Conservation (phyloP, 2,888 invertebrate species). For the Calliopum simillimum region DNA sequence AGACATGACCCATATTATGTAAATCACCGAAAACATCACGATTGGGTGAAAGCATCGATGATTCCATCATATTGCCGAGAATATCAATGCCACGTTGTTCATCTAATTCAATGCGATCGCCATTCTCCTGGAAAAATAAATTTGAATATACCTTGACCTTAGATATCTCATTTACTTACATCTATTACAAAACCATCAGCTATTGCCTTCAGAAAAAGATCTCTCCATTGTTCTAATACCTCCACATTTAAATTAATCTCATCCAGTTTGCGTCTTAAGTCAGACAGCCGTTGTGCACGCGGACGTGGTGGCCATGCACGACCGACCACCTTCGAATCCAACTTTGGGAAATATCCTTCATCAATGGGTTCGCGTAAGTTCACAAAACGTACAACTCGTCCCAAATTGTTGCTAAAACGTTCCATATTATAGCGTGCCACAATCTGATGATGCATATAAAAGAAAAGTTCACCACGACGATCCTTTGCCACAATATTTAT, state of each 20-base stretch:
- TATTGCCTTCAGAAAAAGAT: constrained; percentile 77
- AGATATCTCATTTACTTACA: constrained; percentile 67
- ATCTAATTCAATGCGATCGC: constrained; percentile 71
- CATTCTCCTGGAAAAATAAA: constrained; percentile 68
- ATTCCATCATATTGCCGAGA: constrained; percentile 83
- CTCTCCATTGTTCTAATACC: constrained; percentile 80
- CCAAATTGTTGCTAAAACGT: constrained; percentile 77
- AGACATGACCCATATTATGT: constrained; percentile 84
- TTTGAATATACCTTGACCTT: too few species aligned
- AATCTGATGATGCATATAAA: constrained; percentile 78
- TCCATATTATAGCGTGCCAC: constrained; percentile 78
- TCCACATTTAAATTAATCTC: constrained; percentile 75
- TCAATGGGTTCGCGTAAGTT: constrained; percentile 77
- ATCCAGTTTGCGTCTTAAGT: constrained; percentile 77
- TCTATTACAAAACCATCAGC: constrained; percentile 72
- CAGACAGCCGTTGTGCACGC: constrained; percentile 69
- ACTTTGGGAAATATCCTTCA: constrained; percentile 86
- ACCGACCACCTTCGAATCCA: constrained; percentile 81
- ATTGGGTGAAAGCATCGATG: constrained; percentile 77
- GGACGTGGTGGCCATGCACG: constrained; percentile 80
- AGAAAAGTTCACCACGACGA: constrained; percentile 81
- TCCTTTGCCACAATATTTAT: constrained; percentile 72
- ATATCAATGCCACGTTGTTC: constrained; percentile 80
- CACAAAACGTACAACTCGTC: constrained; percentile 73
- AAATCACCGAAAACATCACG: constrained; percentile 79